Conservation (phyloP, 2,113 vertebrate species). For the Calyptomena viridis region DNA sequence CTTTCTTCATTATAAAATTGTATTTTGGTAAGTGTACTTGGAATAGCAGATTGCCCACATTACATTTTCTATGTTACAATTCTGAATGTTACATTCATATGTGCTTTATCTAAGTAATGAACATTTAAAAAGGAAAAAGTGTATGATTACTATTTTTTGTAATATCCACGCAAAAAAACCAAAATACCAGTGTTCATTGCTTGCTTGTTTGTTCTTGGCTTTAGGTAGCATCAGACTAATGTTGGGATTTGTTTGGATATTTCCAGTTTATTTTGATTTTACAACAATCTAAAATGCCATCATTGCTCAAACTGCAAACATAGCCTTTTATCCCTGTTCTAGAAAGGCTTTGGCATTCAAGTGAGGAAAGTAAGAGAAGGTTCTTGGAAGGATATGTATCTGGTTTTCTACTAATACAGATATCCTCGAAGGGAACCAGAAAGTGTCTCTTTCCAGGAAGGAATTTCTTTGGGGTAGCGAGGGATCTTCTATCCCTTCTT, state of each 20-base stretch:
- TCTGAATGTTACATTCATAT: slow-evolving; percentile 71
- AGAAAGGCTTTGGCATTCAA: slow-evolving; percentile 5
- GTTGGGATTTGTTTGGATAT: slow-evolving; percentile 44
- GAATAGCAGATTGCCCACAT: slow-evolving; percentile 68
- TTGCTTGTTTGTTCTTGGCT: slow-evolving; percentile 67
- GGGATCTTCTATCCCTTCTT: background rate
- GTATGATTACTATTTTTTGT: slow-evolving; percentile 78
- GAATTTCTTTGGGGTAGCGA: background rate
- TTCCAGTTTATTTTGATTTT: slow-evolving; percentile 67
- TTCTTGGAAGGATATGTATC: background rate
- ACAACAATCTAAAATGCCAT: slow-evolving; percentile 6
- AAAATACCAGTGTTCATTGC: slow-evolving; percentile 68
- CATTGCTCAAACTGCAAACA: background rate
- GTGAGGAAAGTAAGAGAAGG: background rate
- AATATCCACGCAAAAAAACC: slow-evolving; percentile 58
- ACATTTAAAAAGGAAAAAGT: slow-evolving; percentile 69
- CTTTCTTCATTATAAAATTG: slow-evolving; percentile 74
- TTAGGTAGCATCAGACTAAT: slow-evolving; percentile 51
- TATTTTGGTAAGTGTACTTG: slow-evolving; percentile 74
- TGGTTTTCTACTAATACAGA: background rate
- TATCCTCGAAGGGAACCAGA: background rate
- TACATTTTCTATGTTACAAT: slow-evolving; percentile 70
- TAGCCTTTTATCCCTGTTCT: background rate
- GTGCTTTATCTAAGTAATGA: slow-evolving; percentile 70
- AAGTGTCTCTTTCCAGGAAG: background rate